Percentiles rank a stretch among this genome's conserved stretches.
Evolutionary conservation across 2,113 vertebrate genomes (phyloP).

Genomic region (Mixornis gularis): DNA sequence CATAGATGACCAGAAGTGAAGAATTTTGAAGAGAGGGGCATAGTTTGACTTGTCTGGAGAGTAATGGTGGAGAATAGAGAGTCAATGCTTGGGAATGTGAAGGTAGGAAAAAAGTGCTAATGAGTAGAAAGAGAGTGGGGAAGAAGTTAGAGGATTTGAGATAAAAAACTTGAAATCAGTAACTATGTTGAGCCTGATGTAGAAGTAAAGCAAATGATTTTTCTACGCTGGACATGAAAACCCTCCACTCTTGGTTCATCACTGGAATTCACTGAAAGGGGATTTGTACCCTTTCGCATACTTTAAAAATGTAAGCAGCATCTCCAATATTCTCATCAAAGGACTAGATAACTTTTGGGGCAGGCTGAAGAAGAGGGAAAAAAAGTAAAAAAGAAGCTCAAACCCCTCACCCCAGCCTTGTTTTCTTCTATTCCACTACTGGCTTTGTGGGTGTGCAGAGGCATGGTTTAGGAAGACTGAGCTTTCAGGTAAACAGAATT

Average conservation of each 20-base stretch:
- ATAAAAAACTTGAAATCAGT: background rate
- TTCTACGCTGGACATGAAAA: background rate
- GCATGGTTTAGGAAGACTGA: constrained; percentile 25
- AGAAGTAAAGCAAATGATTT: background rate
- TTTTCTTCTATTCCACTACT: background rate
- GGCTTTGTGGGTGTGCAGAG: background rate
- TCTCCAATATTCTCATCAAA: background rate
- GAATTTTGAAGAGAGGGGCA: background rate
- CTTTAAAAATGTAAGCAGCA: background rate
- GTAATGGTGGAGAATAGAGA: background rate
- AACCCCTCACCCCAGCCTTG: fast-evolving
- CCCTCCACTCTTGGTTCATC: background rate
- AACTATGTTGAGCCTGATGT: background rate
- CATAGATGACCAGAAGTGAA: background rate
- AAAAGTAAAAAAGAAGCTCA: background rate
- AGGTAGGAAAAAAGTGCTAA: background rate
- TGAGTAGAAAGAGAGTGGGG: background rate
- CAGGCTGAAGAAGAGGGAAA: background rate
- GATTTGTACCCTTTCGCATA: background rate
- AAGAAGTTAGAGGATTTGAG: background rate
- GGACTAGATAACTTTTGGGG: background rate
- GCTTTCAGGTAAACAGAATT: constrained; percentile 61
- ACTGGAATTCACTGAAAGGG: background rate
- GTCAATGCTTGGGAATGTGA: background rate
- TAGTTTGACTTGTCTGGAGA: background rate